These are phyloP conservation scores for Dolichopus griseipennis DNA, from an alignment of 2,888 invertebrate genomes.

Conservation along the genomic window DNA sequence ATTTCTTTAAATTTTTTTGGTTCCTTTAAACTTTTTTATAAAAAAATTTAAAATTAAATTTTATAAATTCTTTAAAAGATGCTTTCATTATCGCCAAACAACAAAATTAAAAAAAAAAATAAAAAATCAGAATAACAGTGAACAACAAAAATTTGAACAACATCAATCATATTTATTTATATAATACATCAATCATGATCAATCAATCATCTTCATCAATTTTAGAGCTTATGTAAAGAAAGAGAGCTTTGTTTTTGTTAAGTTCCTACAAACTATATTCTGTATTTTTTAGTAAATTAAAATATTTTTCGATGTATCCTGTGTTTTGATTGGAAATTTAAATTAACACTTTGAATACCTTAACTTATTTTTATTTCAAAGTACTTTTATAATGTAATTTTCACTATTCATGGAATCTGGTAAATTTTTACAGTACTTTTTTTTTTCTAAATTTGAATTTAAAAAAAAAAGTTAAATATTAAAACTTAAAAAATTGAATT, in stretches of 20 bases:
- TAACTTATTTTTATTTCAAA: no score
- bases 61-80: slow-evolving; percentile 33
- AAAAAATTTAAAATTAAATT: slow-evolving; percentile 15
- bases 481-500: not conserved
- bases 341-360: no score
- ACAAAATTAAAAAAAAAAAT: slow-evolving; percentile 13
- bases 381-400: no score
- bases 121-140: not conserved
- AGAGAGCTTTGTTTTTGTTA: no score
- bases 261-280: not conserved
- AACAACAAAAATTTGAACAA: not conserved
- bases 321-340: not conserved
- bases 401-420: no score
- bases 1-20: not conserved
- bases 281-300: not conserved
- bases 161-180: not conserved
- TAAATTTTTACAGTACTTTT: not conserved
- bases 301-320: slow-evolving; percentile 2
- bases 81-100: slow-evolving; percentile 41
- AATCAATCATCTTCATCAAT: not conserved
- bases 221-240: not conserved
- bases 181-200: not conserved
- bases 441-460: no score
- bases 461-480: not conserved
- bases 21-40: not conserved